Evolutionary conservation across 2,113 vertebrate species (phyloP).

Genomic region (Stigmatopora argus): DNA sequence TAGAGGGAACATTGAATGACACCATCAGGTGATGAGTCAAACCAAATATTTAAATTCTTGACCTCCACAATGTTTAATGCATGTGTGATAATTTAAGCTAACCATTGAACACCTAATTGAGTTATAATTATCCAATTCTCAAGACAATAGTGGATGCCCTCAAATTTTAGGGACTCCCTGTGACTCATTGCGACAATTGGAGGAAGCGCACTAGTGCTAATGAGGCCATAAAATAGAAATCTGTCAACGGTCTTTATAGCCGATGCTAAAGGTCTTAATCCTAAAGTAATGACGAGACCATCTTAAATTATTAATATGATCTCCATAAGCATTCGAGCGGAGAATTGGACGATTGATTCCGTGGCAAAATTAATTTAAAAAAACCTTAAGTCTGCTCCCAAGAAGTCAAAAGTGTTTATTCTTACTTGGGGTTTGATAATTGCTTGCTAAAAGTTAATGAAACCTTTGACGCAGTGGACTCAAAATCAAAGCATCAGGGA

Average conservation of each 20-base stretch:
- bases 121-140: neutral
- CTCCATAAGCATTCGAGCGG: neutral
- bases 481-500: conserved; percentile 1
- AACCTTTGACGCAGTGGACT: conserved; percentile 1
- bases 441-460: conserved; percentile 3
- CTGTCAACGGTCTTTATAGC: neutral
- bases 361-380: neutral
- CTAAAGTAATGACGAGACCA: neutral
- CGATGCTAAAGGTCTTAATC: neutral
- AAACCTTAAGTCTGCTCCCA: neutral
- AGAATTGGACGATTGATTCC: neutral
- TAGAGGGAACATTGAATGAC: no score
- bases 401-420: neutral
- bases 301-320: neutral
- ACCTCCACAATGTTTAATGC: no score
- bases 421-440: neutral
- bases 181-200: neutral
- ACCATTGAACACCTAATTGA: neutral
- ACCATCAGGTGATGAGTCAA: no score
- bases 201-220: neutral
- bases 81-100: no score
- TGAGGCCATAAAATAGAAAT: neutral
- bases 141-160: neutral
- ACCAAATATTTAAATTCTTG: no score
- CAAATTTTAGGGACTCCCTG: neutral